These are phyloP conservation scores for Gymnocheta viridis DNA, from an alignment of 2,888 invertebrate species.

Conservation along the genomic window DNA sequence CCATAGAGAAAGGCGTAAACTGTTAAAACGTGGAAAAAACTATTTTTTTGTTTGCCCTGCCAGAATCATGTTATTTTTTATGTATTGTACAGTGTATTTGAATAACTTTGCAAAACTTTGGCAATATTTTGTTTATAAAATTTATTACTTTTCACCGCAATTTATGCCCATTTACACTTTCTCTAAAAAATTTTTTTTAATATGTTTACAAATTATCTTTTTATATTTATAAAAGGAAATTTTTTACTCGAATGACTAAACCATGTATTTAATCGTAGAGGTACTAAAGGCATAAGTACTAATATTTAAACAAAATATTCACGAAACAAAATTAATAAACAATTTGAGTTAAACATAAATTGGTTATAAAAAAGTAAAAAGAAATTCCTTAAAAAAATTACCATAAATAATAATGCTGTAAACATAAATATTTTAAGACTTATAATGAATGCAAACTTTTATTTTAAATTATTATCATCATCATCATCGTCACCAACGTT, in stretches of 20 bases:
- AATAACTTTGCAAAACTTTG: too few relatives aligned
- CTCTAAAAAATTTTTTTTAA: not conserved
- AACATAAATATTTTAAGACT: not conserved
- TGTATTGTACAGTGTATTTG: too few relatives aligned
- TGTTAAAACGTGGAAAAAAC: too few relatives aligned
- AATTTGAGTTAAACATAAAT: not conserved
- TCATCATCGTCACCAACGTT: conserved; percentile 1
- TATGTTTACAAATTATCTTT: not conserved
- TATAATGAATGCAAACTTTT: conserved; percentile 1
- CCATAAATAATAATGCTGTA: not conserved
- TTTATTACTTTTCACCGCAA: not conserved
- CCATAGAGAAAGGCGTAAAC: too few relatives aligned
- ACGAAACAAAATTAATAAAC: not conserved
- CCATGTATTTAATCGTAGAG: not conserved
- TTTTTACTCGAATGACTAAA: not conserved
- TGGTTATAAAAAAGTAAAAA: not conserved
- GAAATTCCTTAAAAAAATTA: conserved; percentile 17
- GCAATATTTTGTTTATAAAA: not conserved
- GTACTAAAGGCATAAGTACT: not conserved
- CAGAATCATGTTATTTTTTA: too few relatives aligned
- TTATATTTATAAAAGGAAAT: not conserved
- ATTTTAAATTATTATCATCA: not conserved
- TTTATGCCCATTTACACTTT: not conserved
- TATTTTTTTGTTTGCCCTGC: too few relatives aligned
- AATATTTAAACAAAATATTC: not conserved